Conservation (phyloP, 2,797 vertebrate genomes). For the Diplodus sargus region DNA sequence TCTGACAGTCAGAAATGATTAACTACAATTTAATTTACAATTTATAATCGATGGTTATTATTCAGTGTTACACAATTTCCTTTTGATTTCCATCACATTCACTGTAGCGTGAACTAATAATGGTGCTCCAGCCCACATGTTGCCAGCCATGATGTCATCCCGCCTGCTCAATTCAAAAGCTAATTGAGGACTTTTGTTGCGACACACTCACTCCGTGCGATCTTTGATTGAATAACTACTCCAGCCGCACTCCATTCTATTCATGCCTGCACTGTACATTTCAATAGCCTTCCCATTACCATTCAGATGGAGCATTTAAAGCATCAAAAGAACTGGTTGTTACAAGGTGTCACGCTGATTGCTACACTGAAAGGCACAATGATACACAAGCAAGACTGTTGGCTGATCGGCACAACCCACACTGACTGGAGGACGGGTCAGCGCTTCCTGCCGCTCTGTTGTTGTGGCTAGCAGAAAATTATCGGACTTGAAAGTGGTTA, state of each 20-base stretch:
- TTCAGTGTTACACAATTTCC: not conserved
- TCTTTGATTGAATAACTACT: slow-evolving; percentile 30
- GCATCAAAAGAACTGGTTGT: slow-evolving; percentile 50
- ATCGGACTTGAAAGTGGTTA: slow-evolving; percentile 52
- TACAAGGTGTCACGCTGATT: slow-evolving; percentile 39
- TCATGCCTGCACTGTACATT: slow-evolving; percentile 24
- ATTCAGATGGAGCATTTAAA: slow-evolving; percentile 39
- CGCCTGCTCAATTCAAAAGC: slow-evolving; percentile 25
- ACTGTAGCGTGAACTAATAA: not conserved
- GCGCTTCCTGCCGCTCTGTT: slow-evolving; percentile 27
- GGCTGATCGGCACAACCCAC: slow-evolving; percentile 20
- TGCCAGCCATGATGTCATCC: slow-evolving; percentile 19
- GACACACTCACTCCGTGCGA: slow-evolving; percentile 4
- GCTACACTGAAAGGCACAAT: slow-evolving; percentile 32
- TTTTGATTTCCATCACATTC: not conserved
- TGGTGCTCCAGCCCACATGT: not conserved
- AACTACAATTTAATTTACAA: too few species aligned
- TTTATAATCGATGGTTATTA: too few species aligned
- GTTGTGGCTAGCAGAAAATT: slow-evolving; percentile 59
- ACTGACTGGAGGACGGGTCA: slow-evolving; percentile 36
- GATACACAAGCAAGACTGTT: slow-evolving; percentile 31
- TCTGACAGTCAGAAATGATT: too few species aligned
- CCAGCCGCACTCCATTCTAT: slow-evolving; percentile 4
- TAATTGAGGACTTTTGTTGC: slow-evolving; percentile 33
- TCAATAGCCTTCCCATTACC: slow-evolving; percentile 41